Base-by-base conservation (phyloP, 2,888 invertebrate species). In the Yponomeuta sedellus region DNA sequence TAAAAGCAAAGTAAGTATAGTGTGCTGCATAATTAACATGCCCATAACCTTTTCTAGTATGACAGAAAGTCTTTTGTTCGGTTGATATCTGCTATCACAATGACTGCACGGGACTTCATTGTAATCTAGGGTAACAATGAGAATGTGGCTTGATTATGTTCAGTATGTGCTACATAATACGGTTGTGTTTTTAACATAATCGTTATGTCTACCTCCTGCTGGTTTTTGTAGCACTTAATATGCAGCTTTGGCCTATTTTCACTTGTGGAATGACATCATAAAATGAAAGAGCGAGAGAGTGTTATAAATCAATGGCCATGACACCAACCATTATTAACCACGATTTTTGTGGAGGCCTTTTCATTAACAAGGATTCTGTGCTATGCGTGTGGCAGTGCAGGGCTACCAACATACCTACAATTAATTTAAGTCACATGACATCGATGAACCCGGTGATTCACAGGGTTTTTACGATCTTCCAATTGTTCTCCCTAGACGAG, bases 391-490 rank as follows among this genome's bases (percentile, higher is more conserved):
- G 39, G 44, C 64, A 64, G 16, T 16, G 28, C 64, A 64, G 58
- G 11, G 34, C 64, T 64, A 59, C 65, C 65, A 65, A 34, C 65
- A 39, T 65, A 5, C 25, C n/a, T 28, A 28, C 56, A 56, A 20
- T 58, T 16, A 58, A 19, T 10, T 25, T 8, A 5, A 57, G 66
- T 66, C 66, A 66, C 66, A 64, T 66, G 66, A 66, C 39, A 44
- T 61, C n/a, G 16, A 44, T 66, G 25, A 52, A 61, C 61, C 40
- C 70, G 70, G 71, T 70, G 70, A 76, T 72, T 76, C 72, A 72
- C 39, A 34, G 63, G 40, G 16, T 34, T 63, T 19, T 40, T 16
- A 40, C n/a, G 64, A 22, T 20, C 4, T 64, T 52, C 1, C 16
- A 52, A 34, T 34, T 34, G 34, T 34, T 34, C 34, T 52, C 44